These are phyloP conservation scores for Platycheirus rosarum DNA, from an alignment of 2,888 invertebrate genomes.

Conservation along the genomic window DNA sequence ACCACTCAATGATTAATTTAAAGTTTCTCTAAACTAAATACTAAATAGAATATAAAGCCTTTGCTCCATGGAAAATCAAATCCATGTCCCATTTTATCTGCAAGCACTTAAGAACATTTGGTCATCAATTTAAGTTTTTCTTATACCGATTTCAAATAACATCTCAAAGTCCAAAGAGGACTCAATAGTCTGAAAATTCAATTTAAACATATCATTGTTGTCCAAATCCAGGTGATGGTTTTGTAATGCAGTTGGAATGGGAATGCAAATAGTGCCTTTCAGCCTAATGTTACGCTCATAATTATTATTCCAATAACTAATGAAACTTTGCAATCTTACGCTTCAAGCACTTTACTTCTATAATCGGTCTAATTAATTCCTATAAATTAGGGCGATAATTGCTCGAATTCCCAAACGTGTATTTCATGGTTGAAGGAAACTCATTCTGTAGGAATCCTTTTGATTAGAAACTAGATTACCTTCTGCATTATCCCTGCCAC, in stretches of 20 bases:
- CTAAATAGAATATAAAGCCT: too few relatives aligned
- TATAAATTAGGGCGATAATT: slow-evolving; percentile 33
- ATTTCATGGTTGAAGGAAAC: slow-evolving; percentile 16
- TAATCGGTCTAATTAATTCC: slow-evolving; percentile 52
- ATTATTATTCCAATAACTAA: slow-evolving; percentile 54
- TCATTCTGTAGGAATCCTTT: background rate
- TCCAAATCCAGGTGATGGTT: slow-evolving; percentile 7
- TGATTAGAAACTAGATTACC: background rate
- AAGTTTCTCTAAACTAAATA: too few relatives aligned
- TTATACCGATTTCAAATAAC: background rate
- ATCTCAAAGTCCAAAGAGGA: background rate
- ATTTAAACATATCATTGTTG: slow-evolving; percentile 38
- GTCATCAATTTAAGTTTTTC: too few relatives aligned
- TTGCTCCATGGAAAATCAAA: too few relatives aligned
- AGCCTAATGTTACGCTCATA: slow-evolving; percentile 43
- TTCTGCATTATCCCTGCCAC: too few relatives aligned
- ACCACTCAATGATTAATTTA: too few relatives aligned
- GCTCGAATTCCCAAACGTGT: background rate
- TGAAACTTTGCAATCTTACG: slow-evolving; percentile 44
- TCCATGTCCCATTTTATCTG: too few relatives aligned
- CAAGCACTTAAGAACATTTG: too few relatives aligned
- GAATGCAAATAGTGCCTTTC: slow-evolving; percentile 8
- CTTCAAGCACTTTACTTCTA: slow-evolving; percentile 31
- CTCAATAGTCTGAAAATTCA: slow-evolving; percentile 31
- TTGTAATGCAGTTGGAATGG: slow-evolving; percentile 38